These are phyloP conservation scores for Mizuhopecten yessoensis DNA, from an alignment of 1,140 invertebrate genomes.

Conservation along the genomic window DNA sequence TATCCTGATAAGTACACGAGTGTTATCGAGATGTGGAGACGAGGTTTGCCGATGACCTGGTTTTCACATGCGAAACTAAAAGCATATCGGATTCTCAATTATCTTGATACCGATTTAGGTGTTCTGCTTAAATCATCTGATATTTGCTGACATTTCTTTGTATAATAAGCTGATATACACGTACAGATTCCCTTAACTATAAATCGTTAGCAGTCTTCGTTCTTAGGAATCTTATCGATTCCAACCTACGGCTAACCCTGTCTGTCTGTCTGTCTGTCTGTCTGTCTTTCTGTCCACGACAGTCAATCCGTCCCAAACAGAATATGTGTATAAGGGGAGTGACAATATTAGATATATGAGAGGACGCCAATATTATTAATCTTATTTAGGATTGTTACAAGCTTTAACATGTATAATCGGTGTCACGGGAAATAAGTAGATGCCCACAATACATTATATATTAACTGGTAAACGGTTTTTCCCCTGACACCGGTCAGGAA, in stretches of 20 bases:
- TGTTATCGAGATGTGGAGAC: not conserved
- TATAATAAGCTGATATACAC: not conserved
- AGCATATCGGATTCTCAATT: slow-evolving; percentile 39
- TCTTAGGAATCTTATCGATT: slow-evolving; percentile 3
- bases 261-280: too few species aligned
- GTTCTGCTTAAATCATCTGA: not conserved
- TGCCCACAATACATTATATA: too few species aligned
- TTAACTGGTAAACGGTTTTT: too few species aligned
- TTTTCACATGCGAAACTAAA: not conserved
- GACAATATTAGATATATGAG: not conserved
- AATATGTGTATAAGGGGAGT: not conserved
- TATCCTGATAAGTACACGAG: not conserved
- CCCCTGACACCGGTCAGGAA: too few species aligned
- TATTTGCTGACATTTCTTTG: not conserved
- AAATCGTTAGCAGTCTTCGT: not conserved
- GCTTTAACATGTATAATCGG: not conserved
- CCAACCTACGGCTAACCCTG: not conserved
- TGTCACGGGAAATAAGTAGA: not conserved
- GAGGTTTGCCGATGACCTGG: not conserved
- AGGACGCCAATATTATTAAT: not conserved
- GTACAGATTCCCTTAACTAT: not conserved
- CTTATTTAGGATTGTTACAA: not conserved
- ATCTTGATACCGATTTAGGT: slow-evolving; percentile 9
- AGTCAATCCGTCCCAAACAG: not conserved
- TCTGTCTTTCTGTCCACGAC: too few species aligned